A percentile compares a stretch with the other conserved stretches of the same genome.
Conservation (phyloP, 2,113 vertebrate species). For the Antechinus stuartii region DNA sequence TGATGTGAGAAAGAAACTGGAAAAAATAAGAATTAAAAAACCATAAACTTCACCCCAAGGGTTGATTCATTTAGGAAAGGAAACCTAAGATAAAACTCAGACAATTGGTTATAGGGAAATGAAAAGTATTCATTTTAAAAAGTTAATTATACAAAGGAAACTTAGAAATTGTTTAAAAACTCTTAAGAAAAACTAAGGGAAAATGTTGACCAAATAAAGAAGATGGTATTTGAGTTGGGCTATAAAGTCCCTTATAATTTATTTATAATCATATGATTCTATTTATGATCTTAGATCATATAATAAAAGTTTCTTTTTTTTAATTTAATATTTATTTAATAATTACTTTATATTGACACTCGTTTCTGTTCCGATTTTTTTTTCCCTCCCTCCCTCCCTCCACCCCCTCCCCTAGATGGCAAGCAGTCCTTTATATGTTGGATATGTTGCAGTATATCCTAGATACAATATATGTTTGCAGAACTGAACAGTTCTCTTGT, state of each 20-base stretch:
- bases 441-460: no score
- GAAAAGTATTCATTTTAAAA: neutral
- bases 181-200: neutral
- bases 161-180: neutral
- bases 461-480: no score
- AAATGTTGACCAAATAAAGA: neutral
- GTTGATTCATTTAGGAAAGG: neutral
- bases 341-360: no score
- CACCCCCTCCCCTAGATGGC: no score
- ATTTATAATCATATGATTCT: neutral
- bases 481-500: no score
- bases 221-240: neutral
- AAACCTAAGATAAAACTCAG: neutral
- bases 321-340: no score
- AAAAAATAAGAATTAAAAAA: neutral
- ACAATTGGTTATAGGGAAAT: neutral
- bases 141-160: neutral
- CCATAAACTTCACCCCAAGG: neutral
- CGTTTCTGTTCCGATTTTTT: no score
- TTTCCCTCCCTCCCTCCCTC: no score
- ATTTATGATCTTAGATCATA: neutral
- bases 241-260: neutral
- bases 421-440: no score
- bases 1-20: neutral
- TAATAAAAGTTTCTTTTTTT: slow-evolving; percentile 18